phyloP scores from a whole-genome alignment of 2,113 vertebrate genomes.

The Merops nubicus region DNA sequence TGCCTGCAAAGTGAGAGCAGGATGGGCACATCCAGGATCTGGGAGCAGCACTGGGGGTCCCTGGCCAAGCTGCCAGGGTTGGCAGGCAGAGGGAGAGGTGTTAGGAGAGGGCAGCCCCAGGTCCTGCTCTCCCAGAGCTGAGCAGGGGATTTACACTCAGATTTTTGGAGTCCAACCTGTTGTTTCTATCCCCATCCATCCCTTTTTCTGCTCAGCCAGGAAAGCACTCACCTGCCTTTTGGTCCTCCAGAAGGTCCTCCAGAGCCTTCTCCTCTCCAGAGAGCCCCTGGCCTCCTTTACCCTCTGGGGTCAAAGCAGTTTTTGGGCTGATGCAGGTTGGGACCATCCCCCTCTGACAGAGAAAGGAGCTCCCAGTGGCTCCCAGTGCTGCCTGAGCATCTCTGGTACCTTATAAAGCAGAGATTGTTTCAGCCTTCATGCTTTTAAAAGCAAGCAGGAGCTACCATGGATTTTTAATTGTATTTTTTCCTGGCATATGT shows the following conservation, averaged over 20 bases:
- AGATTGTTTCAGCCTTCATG: not conserved
- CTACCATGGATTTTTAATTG: not conserved
- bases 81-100: not conserved
- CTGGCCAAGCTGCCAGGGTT: not conserved
- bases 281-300: not conserved
- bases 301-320: not conserved
- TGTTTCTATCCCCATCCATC: not conserved
- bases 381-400: rapidly evolving
- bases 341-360: not conserved
- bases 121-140: not conserved
- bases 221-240: rapidly evolving
- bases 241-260: not conserved
- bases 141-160: rapidly evolving
- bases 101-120: not conserved
- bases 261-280: not conserved
- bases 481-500: not conserved
- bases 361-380: not conserved
- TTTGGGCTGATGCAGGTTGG: not conserved
- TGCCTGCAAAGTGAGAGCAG: not conserved
- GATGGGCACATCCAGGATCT: not conserved
- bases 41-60: not conserved
- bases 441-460: not conserved
- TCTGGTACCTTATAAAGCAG: rapidly evolving
- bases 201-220: not conserved
- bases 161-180: not conserved